These are phyloP conservation scores for Enteromius fasciolatus DNA, from an alignment of 2,797 vertebrate species.

Conservation along the genomic window DNA sequence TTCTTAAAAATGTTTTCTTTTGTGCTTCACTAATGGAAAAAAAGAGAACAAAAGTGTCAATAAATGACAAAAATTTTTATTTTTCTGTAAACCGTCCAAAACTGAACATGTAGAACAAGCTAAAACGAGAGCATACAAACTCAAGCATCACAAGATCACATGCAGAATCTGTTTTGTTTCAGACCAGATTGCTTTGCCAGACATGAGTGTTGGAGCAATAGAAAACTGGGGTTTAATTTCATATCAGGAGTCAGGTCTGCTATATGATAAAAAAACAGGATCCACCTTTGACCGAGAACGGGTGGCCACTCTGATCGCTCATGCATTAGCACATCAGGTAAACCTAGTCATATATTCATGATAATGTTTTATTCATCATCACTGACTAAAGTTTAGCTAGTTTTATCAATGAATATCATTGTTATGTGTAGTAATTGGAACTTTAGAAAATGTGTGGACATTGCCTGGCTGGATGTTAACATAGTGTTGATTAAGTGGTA, in stretches of 20 bases:
- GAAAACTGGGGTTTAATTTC: constrained; percentile 82
- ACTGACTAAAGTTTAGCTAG: neutral
- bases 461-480: neutral
- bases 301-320: constrained; percentile 67
- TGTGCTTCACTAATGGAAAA: neutral
- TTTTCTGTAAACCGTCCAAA: neutral
- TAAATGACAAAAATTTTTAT: neutral
- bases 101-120: neutral
- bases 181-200: constrained; percentile 80
- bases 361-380: neutral
- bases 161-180: constrained; percentile 17
- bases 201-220: constrained; percentile 67
- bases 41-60: neutral
- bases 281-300: constrained; percentile 65
- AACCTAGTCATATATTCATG: constrained; percentile 1
- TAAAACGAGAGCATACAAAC: neutral
- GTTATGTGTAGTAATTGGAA: neutral
- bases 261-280: constrained; percentile 69
- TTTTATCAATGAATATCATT: neutral
- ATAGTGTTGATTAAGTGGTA: neutral
- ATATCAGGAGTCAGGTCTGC: constrained; percentile 71
- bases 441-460: neutral
- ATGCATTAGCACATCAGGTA: constrained; percentile 83
- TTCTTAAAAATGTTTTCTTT: neutral
- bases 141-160: neutral